Base-by-base conservation (phyloP, 2,888 invertebrate species). In the Priocnemis perturbator region DNA sequence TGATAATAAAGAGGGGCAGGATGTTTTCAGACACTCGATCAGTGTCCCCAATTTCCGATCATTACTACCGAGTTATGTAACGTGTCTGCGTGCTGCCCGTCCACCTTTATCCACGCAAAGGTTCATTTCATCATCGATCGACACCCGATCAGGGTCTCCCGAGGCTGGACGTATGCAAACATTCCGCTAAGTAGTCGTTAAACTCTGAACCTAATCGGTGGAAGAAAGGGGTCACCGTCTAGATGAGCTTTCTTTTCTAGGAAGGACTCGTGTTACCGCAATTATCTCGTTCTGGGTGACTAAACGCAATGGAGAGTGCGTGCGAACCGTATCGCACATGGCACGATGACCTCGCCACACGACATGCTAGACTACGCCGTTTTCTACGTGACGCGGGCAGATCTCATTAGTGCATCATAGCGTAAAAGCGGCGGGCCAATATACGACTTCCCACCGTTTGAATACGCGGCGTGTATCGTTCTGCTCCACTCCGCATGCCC, bases 281-380 rank as follows among this genome's bases (percentile, higher is more conserved):
- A 83, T 83, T 79, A 83, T 76, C 74, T 79, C 75, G 70, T 77
- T 73, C 61, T 59, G 73, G 58, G 50, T 64, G 69, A 73, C 72
- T 76, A 73, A 79, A 74, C 64, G 70, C 66, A 76, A 69, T 65
- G 57, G 60, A 71, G 69, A 79, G 74, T 72, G 75, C 77, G 78
- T 71, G 79, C 71, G 78, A 78, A 70, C 67, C 52, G 68, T 67
- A 74, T 64, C 60, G 68, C 69, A 64, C 68, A 68, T 69, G 74
- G 67, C 73, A 71, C 73, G 58, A 78, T 74, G 79, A 76, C 74
- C 79, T 69, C 63, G 61, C 48, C 15, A 44, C 50, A 47, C 62
- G 56, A 73, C 60, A 53, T 71, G 37, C 37, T 45, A 23, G 55
- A 17, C 20, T 47, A n/a, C 37, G 37, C 37, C 37, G 37, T 37